Percentiles rank a stretch among this genome's conserved stretches.
phyloP scores from a whole-genome alignment of 2,113 vertebrate species.

The Calypte anna region DNA sequence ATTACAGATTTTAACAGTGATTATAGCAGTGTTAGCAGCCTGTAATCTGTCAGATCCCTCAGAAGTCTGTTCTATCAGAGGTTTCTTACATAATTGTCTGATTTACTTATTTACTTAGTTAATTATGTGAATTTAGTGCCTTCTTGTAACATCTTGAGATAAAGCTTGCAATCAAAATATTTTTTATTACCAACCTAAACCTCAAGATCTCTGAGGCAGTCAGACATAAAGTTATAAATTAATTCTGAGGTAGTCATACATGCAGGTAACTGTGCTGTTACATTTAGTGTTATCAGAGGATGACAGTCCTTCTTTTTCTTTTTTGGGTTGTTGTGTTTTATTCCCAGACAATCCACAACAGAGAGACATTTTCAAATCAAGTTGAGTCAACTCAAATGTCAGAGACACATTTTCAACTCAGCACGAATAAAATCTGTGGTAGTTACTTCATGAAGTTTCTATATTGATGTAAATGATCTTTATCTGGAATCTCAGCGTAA shows the following conservation, averaged over 20 bases:
- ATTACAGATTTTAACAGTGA: constrained; percentile 39
- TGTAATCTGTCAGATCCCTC: constrained; percentile 48
- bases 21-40: constrained; percentile 12
- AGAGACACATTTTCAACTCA: neutral
- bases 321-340: neutral
- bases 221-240: neutral
- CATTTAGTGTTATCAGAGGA: neutral
- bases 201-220: neutral
- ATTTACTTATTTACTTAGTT: neutral
- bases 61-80: neutral
- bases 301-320: neutral
- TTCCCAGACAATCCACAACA: neutral
- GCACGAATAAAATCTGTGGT: neutral
- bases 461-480: neutral
- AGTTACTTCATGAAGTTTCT: neutral
- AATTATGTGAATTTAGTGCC: neutral
- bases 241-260: neutral
- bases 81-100: neutral
- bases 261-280: neutral
- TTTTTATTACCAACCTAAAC: neutral
- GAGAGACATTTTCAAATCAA: neutral
- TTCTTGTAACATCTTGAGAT: neutral
- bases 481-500: neutral
- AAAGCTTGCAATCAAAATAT: neutral
- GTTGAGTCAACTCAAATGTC: too few species aligned